Percentiles rank a stretch among this genome's conserved stretches.
phyloP scores from a whole-genome alignment of 2,888 invertebrate genomes.

The Meliscaeva auricollis region DNA sequence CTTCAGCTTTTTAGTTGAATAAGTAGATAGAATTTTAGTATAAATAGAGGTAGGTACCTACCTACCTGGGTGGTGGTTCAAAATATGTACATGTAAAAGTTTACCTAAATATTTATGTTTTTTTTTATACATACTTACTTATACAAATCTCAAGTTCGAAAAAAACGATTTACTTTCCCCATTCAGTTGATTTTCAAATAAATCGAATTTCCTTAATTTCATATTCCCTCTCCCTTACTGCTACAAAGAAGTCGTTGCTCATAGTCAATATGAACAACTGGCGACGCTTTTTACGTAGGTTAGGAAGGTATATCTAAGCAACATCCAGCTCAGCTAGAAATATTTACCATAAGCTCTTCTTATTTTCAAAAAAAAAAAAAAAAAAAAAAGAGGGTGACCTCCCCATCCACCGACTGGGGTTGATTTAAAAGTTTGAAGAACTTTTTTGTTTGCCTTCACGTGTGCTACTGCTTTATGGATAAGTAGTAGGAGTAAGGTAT shows the following conservation, averaged over 20 bases:
- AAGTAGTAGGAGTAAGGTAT: neutral
- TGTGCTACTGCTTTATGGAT: constrained; percentile 40
- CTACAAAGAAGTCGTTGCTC: neutral
- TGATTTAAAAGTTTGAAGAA: constrained; percentile 27
- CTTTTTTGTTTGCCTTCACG: constrained; percentile 50
- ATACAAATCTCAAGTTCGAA: no score
- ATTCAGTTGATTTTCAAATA: constrained; percentile 78
- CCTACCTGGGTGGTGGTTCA: no score
- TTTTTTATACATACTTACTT: no score
- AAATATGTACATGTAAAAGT: no score
- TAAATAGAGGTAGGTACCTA: no score
- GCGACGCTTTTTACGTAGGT: constrained; percentile 16
- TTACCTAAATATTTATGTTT: no score
- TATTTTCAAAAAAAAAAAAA: constrained; percentile 14
- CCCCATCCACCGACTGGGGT: constrained; percentile 1
- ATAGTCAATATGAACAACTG: constrained; percentile 1
- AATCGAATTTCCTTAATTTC: constrained; percentile 80
- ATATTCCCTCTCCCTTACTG: constrained; percentile 77
- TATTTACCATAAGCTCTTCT: constrained; percentile 42
- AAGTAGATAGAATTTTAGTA: no score
- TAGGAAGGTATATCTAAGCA: constrained; percentile 27
- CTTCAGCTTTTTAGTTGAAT: no score
- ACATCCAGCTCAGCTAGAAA: constrained; percentile 20
- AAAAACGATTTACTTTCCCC: constrained; percentile 16
- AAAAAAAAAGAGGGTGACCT: constrained; percentile 28